A percentile compares a stretch with the other conserved stretches of the same genome.
phyloP scores from a whole-genome alignment of 1,140 invertebrate genomes.

The Phthorimaea operculella region DNA sequence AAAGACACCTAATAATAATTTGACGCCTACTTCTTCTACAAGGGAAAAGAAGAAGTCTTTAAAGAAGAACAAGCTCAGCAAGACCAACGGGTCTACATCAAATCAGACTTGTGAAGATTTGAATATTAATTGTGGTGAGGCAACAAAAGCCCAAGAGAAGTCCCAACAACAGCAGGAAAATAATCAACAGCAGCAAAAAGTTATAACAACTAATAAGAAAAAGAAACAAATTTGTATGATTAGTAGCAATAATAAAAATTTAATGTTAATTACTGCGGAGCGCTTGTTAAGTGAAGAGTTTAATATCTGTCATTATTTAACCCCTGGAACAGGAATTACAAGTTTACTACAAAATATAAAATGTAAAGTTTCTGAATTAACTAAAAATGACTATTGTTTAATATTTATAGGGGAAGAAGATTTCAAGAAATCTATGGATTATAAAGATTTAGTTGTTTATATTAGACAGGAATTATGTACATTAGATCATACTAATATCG shows the following conservation, averaged over 20 bases:
- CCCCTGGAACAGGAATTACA: conserved; percentile 3
- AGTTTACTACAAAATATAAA: conserved; percentile 8
- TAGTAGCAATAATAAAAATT: conserved; percentile 13
- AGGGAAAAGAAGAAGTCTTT: too few relatives aligned
- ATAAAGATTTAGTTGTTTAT: conserved; percentile 4
- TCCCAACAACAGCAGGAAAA: too few relatives aligned
- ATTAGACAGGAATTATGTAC: conserved; percentile 7
- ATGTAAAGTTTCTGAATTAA: conserved; percentile 8
- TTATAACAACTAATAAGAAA: not conserved
- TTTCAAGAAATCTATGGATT: conserved; percentile 12
- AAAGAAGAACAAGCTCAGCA: too few relatives aligned
- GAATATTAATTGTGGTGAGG: too few relatives aligned
- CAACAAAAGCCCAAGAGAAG: too few relatives aligned
- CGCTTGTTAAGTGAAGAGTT: not conserved
- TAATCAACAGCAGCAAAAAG: too few relatives aligned
- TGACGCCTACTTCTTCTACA: too few relatives aligned
- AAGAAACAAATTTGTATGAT: conserved; percentile 10
- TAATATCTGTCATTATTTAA: conserved; percentile 14
- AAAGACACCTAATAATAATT: too few relatives aligned
- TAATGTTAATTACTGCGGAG: conserved; percentile 2
- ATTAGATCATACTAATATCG: conserved; percentile 14
- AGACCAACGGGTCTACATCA: too few relatives aligned
- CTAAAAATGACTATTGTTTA: conserved; percentile 14
- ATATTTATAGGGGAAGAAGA: conserved; percentile 18
- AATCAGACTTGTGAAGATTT: too few relatives aligned